Evolutionary conservation across 2,113 vertebrate species (phyloP).

Genomic region (Paratilapia polleni): DNA sequence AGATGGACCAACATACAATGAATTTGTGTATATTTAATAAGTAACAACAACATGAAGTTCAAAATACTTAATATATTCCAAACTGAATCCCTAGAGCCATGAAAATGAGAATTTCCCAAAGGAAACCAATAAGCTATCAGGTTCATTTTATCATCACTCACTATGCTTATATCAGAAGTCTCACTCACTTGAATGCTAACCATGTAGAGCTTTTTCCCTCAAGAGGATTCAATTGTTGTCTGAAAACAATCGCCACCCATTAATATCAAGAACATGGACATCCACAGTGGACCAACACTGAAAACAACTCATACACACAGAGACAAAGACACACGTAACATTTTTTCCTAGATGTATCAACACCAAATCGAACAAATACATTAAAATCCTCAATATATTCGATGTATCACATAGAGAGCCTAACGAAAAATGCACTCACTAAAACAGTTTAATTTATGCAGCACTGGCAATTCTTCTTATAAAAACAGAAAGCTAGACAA

Average conservation of each 20-base stretch:
- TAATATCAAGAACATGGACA: slow-evolving; percentile 26
- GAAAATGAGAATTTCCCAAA: slow-evolving; percentile 47
- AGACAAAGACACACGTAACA: background rate
- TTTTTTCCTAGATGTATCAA: background rate
- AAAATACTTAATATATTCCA: background rate
- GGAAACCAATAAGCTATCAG: slow-evolving; percentile 55
- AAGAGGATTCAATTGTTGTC: slow-evolving; percentile 26
- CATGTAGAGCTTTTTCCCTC: slow-evolving; percentile 22
- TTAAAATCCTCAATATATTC: background rate
- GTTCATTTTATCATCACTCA: slow-evolving; percentile 40
- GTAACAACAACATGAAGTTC: background rate
- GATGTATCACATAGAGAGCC: background rate
- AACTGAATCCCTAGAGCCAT: background rate
- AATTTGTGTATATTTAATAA: background rate
- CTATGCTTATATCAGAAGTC: slow-evolving; percentile 33
- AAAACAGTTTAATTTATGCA: background rate
- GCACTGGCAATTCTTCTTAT: slow-evolving; percentile 2
- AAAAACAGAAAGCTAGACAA: slow-evolving; percentile 8
- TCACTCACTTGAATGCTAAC: slow-evolving; percentile 30
- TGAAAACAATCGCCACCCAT: slow-evolving; percentile 31
- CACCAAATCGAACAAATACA: slow-evolving; percentile 2
- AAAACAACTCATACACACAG: slow-evolving; percentile 2
- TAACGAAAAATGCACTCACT: background rate
- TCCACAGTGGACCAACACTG: slow-evolving; percentile 19
- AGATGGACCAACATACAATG: background rate